A percentile compares a stretch with the other conserved stretches of the same genome.
Conservation (phyloP, 2,113 vertebrate genomes). For the Nothobranchius kuhntae region DNA sequence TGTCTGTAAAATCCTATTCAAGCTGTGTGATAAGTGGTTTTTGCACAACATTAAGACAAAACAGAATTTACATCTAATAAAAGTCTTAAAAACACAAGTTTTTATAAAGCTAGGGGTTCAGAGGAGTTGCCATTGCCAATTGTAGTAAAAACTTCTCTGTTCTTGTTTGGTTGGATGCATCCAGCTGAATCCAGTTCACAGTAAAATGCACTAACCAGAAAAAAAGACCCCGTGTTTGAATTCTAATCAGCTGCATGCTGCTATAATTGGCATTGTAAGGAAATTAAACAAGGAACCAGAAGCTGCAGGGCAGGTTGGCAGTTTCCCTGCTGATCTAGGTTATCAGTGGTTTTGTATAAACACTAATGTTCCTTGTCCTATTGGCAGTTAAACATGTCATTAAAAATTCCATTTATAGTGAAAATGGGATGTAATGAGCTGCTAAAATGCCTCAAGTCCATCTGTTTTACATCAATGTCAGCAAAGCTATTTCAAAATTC, state of each 20-base stretch:
- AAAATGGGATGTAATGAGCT: conserved; percentile 53
- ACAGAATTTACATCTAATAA: not conserved
- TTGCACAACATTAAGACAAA: no score
- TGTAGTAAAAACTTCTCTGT: not conserved
- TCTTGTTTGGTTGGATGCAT: not conserved
- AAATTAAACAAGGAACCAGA: conserved; percentile 10
- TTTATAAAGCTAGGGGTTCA: not conserved
- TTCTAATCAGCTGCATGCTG: conserved; percentile 10
- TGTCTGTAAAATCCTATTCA: no score
- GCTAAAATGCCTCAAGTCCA: conserved; percentile 32
- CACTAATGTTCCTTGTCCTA: conserved; percentile 38
- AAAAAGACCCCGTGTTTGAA: not conserved
- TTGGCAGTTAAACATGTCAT: conserved; percentile 39
- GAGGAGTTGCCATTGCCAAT: not conserved
- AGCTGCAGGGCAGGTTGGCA: conserved; percentile 25
- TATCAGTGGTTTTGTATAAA: conserved; percentile 29
- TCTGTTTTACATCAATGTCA: conserved; percentile 24
- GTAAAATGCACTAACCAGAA: conserved; percentile 16
- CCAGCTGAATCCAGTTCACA: not conserved
- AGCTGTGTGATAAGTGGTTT: no score
- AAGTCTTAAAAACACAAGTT: not conserved
- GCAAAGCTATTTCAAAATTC: conserved; percentile 18
- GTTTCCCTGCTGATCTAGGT: conserved; percentile 22
- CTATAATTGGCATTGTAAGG: not conserved
- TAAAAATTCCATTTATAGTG: conserved; percentile 38